phyloP scores from a whole-genome alignment of 37 sponge, comb jelly and placozoan genomes.

The Diacarnus erythraeanus region DNA sequence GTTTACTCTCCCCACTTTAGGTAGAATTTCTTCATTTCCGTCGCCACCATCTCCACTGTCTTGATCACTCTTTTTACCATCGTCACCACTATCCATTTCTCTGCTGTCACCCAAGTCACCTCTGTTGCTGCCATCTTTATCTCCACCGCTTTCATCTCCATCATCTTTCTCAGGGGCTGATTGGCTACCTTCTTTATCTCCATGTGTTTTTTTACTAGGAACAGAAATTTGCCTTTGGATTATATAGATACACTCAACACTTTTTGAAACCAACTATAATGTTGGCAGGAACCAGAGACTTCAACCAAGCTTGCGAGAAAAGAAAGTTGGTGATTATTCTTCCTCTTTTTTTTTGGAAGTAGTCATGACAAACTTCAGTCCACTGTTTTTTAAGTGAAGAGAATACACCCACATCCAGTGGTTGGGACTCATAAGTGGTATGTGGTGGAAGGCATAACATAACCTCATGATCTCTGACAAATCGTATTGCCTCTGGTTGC shows the following conservation, averaged over 20 bases:
- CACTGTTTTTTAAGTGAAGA: slow-evolving; percentile 43
- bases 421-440: slow-evolving; percentile 55
- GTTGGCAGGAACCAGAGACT: slow-evolving; percentile 35
- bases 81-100: not conserved
- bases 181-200: not conserved
- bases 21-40: too few species aligned
- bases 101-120: too few species aligned
- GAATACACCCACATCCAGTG: slow-evolving; percentile 56
- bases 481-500: slow-evolving; percentile 27
- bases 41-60: too few species aligned
- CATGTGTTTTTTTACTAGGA: not conserved
- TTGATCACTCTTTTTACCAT: not conserved
- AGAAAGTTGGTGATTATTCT: slow-evolving; percentile 32
- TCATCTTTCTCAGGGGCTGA: not conserved
- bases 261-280: slow-evolving; percentile 33
- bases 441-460: slow-evolving; percentile 49
- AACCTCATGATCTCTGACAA: slow-evolving; percentile 24
- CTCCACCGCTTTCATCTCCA: too few species aligned
- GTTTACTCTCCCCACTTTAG: too few species aligned
- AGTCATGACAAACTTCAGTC: slow-evolving; percentile 36
- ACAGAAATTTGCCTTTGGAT: slow-evolving; percentile 18
- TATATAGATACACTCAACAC: slow-evolving; percentile 41
- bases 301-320: slow-evolving; percentile 55
- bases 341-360: slow-evolving; percentile 21
- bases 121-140: too few species aligned